Evolutionary conservation across 2,797 vertebrate genomes (phyloP).

Genomic region (Anableps anableps): DNA sequence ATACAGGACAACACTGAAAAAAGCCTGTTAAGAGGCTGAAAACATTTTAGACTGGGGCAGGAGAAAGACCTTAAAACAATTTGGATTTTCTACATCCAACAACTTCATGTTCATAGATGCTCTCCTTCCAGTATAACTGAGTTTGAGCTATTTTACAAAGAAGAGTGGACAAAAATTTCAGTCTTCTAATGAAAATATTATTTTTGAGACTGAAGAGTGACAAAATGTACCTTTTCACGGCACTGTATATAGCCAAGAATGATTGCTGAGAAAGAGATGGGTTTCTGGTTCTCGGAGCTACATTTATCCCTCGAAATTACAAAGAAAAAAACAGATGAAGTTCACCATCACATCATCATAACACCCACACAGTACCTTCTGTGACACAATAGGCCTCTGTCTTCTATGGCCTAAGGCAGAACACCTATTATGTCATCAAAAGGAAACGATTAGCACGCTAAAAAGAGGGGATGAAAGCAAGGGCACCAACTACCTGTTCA

Average conservation of each 20-base stretch:
- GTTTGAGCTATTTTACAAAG: not conserved
- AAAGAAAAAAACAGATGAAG: conserved; percentile 20
- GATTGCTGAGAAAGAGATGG: conserved; percentile 14
- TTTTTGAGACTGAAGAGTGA: not conserved
- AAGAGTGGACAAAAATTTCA: not conserved
- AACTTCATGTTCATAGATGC: not conserved
- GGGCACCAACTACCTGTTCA: conserved; percentile 78
- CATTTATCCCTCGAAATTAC: not conserved
- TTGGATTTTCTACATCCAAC: not conserved
- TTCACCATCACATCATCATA: conserved; percentile 50
- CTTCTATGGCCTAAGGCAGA: conserved; percentile 56
- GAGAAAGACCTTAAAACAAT: not conserved
- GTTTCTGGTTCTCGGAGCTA: not conserved
- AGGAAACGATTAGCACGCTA: conserved; percentile 72
- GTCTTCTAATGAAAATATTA: not conserved
- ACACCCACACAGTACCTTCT: conserved; percentile 49
- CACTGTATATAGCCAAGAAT: not conserved
- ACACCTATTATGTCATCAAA: conserved; percentile 81
- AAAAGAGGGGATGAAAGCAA: conserved; percentile 69
- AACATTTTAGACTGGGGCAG: not conserved
- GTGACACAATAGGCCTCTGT: conserved; percentile 53
- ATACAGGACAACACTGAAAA: not conserved
- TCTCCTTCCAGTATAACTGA: not conserved
- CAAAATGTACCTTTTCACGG: not conserved
- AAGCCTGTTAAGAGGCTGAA: not conserved